Percentiles rank a stretch among this genome's conserved stretches.
Evolutionary conservation across 2,888 invertebrate species (phyloP).

Genomic region (Torymus tubicola): DNA sequence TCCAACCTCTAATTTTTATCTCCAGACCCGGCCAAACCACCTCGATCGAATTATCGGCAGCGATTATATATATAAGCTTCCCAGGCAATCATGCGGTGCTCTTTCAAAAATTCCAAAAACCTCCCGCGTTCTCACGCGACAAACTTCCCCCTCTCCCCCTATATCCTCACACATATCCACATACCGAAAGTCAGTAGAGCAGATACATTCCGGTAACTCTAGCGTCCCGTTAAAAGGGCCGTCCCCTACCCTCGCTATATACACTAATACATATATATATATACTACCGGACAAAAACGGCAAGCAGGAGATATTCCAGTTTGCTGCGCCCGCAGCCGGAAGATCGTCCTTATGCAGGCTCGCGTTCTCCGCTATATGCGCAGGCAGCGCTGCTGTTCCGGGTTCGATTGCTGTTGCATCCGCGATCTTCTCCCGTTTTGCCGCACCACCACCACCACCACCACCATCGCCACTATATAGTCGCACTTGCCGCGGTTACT

Average conservation of each 20-base stretch:
- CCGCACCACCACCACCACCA: conserved; percentile 17
- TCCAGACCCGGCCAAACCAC: too few species aligned
- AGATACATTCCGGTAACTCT: background rate
- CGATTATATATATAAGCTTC: too few species aligned
- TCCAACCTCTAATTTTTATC: too few species aligned
- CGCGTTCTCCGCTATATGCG: background rate
- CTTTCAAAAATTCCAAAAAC: too few species aligned
- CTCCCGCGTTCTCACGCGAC: too few species aligned
- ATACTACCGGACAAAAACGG: background rate
- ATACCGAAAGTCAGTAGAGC: background rate
- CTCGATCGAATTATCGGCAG: too few species aligned
- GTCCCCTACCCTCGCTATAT: background rate
- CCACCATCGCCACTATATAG: too few species aligned
- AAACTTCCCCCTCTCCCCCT: too few species aligned
- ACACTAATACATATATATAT: too few species aligned
- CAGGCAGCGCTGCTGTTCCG: conserved; percentile 61
- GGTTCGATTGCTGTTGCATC: conserved; percentile 63
- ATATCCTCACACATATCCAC: too few species aligned
- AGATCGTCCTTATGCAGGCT: conserved; percentile 66
- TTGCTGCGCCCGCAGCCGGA: conserved; percentile 34
- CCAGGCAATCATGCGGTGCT: too few species aligned
- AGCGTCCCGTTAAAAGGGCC: conserved; percentile 39
- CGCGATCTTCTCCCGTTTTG: conserved; percentile 15
- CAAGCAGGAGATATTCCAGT: conserved; percentile 27
- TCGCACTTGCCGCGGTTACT: conserved; percentile 12